phyloP scores from a whole-genome alignment of 2,888 invertebrate genomes.

The Gari tellinella region DNA sequence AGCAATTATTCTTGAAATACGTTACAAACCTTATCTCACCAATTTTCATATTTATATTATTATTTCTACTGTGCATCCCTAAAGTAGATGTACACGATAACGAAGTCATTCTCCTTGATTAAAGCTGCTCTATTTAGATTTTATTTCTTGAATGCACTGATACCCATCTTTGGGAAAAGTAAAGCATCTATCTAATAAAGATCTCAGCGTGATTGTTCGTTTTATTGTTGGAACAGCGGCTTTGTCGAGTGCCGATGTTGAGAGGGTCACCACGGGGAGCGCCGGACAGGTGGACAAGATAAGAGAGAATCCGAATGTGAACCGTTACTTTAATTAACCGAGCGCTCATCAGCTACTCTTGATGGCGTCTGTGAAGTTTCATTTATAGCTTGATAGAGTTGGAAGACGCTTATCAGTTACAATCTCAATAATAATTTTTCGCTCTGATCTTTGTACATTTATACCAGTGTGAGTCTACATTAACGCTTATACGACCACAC shows the following conservation, averaged over 20 bases:
- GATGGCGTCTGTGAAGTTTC: slow-evolving; percentile 11
- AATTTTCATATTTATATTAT: too few relatives aligned
- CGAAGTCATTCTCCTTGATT: neutral
- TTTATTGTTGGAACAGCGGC: slow-evolving; percentile 5
- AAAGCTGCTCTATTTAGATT: slow-evolving; percentile 1
- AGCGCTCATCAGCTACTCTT: slow-evolving; percentile 8
- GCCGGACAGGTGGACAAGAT: slow-evolving; percentile 52
- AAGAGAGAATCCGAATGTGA: slow-evolving; percentile 33
- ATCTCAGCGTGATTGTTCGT: slow-evolving; percentile 2
- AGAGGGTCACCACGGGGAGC: slow-evolving; percentile 20
- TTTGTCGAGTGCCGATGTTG: slow-evolving; percentile 8
- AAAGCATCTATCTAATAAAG: slow-evolving; percentile 8
- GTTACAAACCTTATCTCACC: too few relatives aligned
- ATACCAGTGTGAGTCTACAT: too few relatives aligned
- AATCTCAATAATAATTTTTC: too few relatives aligned
- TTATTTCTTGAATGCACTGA: neutral
- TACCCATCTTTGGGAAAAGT: slow-evolving; percentile 4
- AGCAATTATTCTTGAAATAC: too few relatives aligned
- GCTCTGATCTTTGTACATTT: too few relatives aligned
- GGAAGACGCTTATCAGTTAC: too few relatives aligned
- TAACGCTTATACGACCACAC: too few relatives aligned
- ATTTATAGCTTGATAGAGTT: too few relatives aligned
- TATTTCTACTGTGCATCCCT: too few relatives aligned
- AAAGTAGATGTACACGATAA: neutral
- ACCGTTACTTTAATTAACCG: slow-evolving; percentile 4